phyloP scores from a whole-genome alignment of 2,113 vertebrate species.

The Chaetorhynchus papuensis region DNA sequence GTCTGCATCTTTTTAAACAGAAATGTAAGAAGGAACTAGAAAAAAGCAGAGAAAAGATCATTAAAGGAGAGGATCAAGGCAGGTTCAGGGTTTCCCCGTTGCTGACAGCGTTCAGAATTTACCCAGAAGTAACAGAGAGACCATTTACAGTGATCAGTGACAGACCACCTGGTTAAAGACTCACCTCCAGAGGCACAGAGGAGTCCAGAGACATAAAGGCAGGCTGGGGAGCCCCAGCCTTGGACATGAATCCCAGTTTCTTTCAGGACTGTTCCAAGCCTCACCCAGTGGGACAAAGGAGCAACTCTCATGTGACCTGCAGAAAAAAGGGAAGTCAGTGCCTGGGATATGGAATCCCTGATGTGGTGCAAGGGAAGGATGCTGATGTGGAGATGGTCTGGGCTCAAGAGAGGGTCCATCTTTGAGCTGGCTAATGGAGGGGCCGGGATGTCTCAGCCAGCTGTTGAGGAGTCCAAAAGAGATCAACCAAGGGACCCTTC shows the following conservation, averaged over 20 bases:
- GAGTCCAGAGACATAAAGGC: background rate
- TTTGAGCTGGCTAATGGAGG: background rate
- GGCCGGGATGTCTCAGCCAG: background rate
- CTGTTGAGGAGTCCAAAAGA: background rate
- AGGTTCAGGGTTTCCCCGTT: background rate
- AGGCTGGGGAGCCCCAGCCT: background rate
- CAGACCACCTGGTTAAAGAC: background rate
- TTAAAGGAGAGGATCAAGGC: background rate
- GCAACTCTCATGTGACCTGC: background rate
- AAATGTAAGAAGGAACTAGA: background rate
- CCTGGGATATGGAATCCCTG: background rate
- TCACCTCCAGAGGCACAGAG: background rate
- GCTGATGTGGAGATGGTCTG: background rate
- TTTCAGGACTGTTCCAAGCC: background rate
- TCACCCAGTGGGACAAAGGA: background rate
- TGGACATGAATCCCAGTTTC: background rate
- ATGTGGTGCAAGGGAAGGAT: background rate
- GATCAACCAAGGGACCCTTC: background rate
- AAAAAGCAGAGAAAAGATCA: background rate
- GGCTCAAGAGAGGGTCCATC: background rate
- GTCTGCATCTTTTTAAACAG: background rate
- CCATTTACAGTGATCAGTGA: background rate
- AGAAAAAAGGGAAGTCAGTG: too few species aligned
- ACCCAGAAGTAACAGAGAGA: background rate
- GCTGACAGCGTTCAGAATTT: background rate